Evolutionary conservation across 2,888 invertebrate genomes (phyloP).

Genomic region (Amblyjoppa fuscipennis): DNA sequence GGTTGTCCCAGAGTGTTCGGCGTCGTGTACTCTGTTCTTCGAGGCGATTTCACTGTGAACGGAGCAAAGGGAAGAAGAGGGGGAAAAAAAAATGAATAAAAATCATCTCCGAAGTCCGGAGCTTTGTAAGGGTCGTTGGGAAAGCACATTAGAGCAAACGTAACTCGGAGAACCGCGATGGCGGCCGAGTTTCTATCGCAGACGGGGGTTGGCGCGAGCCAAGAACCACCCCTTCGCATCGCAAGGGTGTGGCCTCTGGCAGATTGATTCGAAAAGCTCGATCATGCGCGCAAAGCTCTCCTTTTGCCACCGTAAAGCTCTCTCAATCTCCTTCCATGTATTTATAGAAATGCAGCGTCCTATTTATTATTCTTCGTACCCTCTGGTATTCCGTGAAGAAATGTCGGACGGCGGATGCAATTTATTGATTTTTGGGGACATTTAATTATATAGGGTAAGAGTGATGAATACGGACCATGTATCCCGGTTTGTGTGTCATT

Average conservation of each 20-base stretch:
- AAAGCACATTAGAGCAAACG: slow-evolving; percentile 34
- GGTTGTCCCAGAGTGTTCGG: slow-evolving; percentile 3
- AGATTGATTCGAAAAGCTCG: slow-evolving; percentile 83
- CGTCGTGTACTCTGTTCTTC: slow-evolving; percentile 1
- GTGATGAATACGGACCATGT: neutral
- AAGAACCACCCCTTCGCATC: slow-evolving; percentile 68
- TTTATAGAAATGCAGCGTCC: slow-evolving; percentile 21
- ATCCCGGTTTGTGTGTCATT: neutral
- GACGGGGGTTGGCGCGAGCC: slow-evolving; percentile 48
- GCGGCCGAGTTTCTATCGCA: slow-evolving; percentile 57
- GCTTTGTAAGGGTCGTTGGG: neutral
- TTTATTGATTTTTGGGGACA: neutral
- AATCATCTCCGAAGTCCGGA: neutral
- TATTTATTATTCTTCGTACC: slow-evolving; percentile 7
- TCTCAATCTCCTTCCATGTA: neutral
- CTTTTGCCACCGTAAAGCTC: slow-evolving; percentile 66
- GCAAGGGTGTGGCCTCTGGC: slow-evolving; percentile 83
- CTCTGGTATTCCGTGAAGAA: neutral
- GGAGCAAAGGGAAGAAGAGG: neutral
- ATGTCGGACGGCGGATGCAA: neutral
- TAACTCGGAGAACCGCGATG: slow-evolving; percentile 56
- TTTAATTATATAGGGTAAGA: neutral
- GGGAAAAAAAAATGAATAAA: neutral
- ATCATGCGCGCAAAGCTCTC: slow-evolving; percentile 80
- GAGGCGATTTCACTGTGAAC: neutral